Conservation (phyloP, 2,113 vertebrate species). For the human (Homo sapiens) region DNA sequence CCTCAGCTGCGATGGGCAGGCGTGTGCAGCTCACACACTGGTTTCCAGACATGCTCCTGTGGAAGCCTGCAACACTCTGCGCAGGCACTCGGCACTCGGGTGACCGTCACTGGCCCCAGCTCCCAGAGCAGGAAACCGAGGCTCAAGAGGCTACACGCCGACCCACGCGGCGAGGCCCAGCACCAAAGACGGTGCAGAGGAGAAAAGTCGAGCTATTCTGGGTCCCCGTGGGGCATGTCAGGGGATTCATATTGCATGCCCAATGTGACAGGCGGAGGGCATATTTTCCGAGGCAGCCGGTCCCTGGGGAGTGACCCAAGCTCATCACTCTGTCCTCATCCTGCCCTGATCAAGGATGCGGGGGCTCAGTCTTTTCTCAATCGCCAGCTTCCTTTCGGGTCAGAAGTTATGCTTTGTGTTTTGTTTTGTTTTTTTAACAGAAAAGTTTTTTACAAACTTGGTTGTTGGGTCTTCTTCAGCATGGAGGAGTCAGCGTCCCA, state of each 20-base stretch:
- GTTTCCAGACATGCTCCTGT: fast-evolving
- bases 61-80: too few relatives aligned
- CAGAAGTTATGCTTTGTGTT: too few relatives aligned
- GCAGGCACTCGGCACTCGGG: too few relatives aligned
- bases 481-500: fast-evolving
- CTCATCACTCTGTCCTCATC: not conserved
- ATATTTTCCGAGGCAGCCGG: slow-evolving; percentile 33
- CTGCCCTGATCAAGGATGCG: not conserved
- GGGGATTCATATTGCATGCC: slow-evolving; percentile 29
- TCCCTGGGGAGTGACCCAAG: slow-evolving; percentile 29
- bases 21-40: fast-evolving
- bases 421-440: not conserved
- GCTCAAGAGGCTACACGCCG: fast-evolving
- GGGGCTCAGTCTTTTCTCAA: not conserved
- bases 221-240: not conserved
- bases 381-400: not conserved
- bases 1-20: too few relatives aligned
- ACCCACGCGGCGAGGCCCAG: fast-evolving
- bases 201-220: not conserved
- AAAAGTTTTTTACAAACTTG: not conserved
- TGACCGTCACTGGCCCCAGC: not conserved
- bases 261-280: slow-evolving; percentile 43
- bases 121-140: not conserved
- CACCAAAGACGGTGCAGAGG: fast-evolving
- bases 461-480: not conserved